Percentiles rank a stretch among this genome's conserved stretches.
Evolutionary conservation across 2,797 vertebrate genomes (phyloP).

Genomic region (Syndactyla subalaris): DNA sequence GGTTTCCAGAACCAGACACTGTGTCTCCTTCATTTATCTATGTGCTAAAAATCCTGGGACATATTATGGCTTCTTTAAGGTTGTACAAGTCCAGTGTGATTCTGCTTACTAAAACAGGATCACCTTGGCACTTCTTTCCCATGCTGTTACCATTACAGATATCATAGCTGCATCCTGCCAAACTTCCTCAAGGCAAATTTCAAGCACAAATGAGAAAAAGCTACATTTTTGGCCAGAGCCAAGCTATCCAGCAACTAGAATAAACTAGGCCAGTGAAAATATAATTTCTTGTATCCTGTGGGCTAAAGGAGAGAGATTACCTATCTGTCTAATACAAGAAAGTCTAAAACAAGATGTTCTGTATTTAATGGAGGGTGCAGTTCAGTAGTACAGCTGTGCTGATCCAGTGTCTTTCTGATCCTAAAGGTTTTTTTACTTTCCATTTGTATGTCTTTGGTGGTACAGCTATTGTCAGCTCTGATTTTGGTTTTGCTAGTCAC

Average conservation of each 20-base stretch:
- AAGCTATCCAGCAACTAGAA: background rate
- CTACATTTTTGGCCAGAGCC: background rate
- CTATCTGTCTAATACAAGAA: background rate
- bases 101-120: background rate
- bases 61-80: background rate
- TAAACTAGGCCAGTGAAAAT: background rate
- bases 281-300: background rate
- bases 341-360: background rate
- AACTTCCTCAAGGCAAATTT: background rate
- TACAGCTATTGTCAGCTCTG: background rate
- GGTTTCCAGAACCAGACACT: background rate
- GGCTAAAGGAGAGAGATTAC: background rate
- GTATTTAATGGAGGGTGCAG: background rate
- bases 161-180: constrained; percentile 4
- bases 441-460: background rate
- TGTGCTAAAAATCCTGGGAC: background rate
- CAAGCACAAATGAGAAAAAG: background rate
- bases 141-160: background rate
- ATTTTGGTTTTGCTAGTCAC: background rate
- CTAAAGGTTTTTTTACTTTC: background rate
- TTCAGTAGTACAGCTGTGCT: background rate
- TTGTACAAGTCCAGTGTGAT: background rate
- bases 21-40: background rate
- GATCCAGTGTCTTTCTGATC: background rate
- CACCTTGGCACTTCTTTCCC: background rate